Base-by-base conservation (phyloP, 2,113 vertebrate genomes). In the Thinocorus orbignyianus region DNA sequence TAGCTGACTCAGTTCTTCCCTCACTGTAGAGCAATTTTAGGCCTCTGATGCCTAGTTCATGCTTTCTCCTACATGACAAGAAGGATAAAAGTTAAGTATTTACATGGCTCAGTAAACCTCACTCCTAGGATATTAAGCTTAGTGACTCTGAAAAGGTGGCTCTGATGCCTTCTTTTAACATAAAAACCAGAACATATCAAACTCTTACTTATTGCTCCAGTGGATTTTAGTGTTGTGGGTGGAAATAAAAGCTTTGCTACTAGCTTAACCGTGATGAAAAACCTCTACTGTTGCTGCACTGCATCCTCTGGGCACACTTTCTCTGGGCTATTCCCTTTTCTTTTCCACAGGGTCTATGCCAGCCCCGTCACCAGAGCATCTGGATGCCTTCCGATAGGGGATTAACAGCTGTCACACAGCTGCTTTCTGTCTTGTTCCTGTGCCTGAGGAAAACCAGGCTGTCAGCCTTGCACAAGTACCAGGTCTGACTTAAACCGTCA, bases 101-200 rank as follows among this genome's bases (percentile, higher is more conserved):
- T 92, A 68, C 52, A 84, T 52, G 86, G 65, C 33, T 95, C 81
- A 81, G 52, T 93, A 69, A 93, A 35, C 61, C 30, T 91, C 73
- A 81, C 77, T 96, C 81, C 83, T 64, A 95, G 86, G 89, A 77
- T 44, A 91, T 96, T 92, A 95, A 72, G 20, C 78, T 92, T 95
- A 81, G 69, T 81, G 57, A 92, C 61, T 92, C 71, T 84, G 83
- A 86, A 94, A 92, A 93, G 62, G 88, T 57, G 71, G 71, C 41
- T 95, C 68, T 76, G 61, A n/a, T 81, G 23, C 57, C 39, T 95
- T 90, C 54, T 54, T 95, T 92, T 92, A 89, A 52, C 69, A 92
- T 76, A 79, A 94, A 88, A 94, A 74, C 0, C 57, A 91, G 57
- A 85, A 22, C 61, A 81, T 41, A 41, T 83, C 76, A 86, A 95